Evolutionary conservation across 2,797 vertebrate species (phyloP), one percentile per base, ranked within the genome.

Genomic region (Clarias pachynema): DNA sequence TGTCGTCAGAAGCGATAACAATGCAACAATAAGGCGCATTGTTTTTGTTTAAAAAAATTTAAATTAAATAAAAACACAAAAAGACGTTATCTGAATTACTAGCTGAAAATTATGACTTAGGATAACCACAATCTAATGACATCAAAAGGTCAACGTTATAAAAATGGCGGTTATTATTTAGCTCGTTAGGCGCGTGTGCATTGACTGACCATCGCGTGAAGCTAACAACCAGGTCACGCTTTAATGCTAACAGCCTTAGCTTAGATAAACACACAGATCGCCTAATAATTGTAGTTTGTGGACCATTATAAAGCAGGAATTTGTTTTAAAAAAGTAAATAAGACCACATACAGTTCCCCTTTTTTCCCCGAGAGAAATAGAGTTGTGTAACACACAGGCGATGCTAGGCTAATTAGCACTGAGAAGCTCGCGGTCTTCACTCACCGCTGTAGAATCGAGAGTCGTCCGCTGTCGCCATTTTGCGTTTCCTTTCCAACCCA

Each of bases 381-480:
- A 12, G 24, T 15, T 26, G n/a, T 7, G n/a, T 20, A 75, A 59
- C 26, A 77, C 18, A 2, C 0, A 15, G 20, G 26, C 29, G 10
- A 10, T 2, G 65, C 29, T 69, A 56, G 69, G 65, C 65, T 57
- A 37, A 40, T 79, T 63, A 62, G 22, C 59, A 59, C 0, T 3
- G 2, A 22, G 16, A 57, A 0, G 29, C 29, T 74, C 24, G 40
- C 60, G 14, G 5, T 15, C 20, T 20, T 31, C 37, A 88, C 90
- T 89, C 79, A 91, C 90, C 90, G 63, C 40, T 91, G 72, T 88
- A 85, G 53, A 85, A 89, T 49, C 88, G 88, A 24, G 88, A 83
- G 49, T 88, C 90, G 80, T 91, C 90, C 29, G 86, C 82, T 80
- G 90, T 86, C 88, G 90, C 89, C 90, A 91, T 91, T 73, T 88